Conservation (phyloP, 2,113 vertebrate genomes). For the Odobenus rosmarus region DNA sequence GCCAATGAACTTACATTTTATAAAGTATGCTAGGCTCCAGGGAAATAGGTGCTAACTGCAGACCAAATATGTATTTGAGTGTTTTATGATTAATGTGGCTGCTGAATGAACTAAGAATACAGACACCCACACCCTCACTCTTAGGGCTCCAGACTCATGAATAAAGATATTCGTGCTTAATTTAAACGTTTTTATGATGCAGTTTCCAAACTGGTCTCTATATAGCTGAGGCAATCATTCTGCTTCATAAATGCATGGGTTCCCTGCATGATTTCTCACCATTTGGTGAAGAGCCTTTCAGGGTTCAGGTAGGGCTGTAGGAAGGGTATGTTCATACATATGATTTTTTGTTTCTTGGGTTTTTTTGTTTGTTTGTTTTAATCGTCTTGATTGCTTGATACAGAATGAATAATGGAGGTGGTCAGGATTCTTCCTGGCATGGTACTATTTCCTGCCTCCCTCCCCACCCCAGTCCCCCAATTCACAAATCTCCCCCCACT, state of each 20-base stretch:
- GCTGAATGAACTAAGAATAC: background rate
- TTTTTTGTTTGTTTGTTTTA: background rate
- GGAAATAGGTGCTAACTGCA: background rate
- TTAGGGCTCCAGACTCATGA: background rate
- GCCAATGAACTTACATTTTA: conserved; percentile 32
- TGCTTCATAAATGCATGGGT: background rate
- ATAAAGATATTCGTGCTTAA: background rate
- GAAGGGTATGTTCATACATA: background rate
- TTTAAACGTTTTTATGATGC: background rate
- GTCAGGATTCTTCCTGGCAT: background rate
- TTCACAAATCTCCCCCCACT: background rate
- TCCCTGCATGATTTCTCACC: background rate
- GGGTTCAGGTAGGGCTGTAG: background rate
- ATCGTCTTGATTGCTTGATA: background rate
- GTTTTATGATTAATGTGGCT: background rate
- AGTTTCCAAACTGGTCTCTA: background rate
- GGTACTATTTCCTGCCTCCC: background rate
- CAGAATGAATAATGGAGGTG: background rate
- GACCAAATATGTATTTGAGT: background rate
- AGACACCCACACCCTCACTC: background rate
- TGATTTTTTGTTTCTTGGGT: background rate
- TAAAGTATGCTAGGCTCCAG: background rate
- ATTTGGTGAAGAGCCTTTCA: background rate
- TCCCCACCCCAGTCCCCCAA: background rate
- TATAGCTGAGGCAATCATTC: background rate